Percentiles rank a stretch among this genome's conserved stretches.
Conservation (phyloP, 2,797 vertebrate genomes). For the Mionectes olivaceus region DNA sequence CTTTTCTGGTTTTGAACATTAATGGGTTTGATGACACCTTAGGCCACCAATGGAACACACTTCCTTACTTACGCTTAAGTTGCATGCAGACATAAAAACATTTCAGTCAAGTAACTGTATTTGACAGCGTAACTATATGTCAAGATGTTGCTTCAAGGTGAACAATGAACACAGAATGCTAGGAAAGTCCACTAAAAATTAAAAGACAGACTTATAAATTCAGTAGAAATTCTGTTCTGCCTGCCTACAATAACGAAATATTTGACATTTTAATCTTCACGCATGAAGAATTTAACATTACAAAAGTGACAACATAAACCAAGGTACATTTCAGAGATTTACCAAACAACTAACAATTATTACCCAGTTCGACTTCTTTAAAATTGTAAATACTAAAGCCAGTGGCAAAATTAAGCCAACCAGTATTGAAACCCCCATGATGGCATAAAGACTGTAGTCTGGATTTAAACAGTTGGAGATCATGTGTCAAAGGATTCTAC, state of each 20-base stretch:
- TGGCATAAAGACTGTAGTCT: background rate
- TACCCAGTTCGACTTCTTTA: background rate
- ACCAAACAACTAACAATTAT: background rate
- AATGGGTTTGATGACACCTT: background rate
- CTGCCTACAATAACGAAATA: background rate
- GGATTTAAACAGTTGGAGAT: background rate
- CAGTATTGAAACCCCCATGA: fast-evolving
- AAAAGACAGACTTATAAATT: background rate
- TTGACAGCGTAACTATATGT: background rate
- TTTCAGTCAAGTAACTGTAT: background rate
- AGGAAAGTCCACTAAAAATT: background rate
- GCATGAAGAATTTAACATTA: background rate
- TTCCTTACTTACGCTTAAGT: background rate
- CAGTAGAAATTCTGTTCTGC: background rate
- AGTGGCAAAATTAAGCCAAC: background rate
- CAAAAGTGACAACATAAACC: background rate
- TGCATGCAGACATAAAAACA: background rate
- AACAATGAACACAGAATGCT: background rate
- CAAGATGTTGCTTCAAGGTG: background rate
- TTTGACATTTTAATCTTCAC: background rate
- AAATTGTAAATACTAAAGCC: background rate
- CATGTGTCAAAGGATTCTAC: background rate
- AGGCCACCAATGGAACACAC: background rate
- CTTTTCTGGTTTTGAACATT: background rate
- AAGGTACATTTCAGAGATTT: background rate